These are phyloP conservation scores for Ophiodon elongatus DNA, from an alignment of 2,113 vertebrate species.

Conservation along the genomic window DNA sequence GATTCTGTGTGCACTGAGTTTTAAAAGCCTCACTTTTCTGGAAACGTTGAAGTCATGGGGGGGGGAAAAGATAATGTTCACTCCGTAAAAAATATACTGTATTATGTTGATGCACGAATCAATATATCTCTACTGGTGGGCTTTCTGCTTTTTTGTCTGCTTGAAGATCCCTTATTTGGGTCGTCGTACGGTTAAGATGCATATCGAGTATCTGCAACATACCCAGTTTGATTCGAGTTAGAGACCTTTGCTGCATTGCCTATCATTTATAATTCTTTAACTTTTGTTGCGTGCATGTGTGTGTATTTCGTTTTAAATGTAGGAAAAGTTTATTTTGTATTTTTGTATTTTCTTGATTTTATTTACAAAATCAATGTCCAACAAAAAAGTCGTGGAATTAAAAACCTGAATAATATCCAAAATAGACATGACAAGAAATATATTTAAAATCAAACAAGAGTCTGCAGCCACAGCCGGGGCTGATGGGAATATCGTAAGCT, in stretches of 20 bases:
- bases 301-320: not conserved
- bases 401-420: not conserved
- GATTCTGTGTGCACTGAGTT: slow-evolving; percentile 38
- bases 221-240: not conserved
- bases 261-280: not conserved
- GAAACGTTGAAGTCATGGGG: slow-evolving; percentile 66
- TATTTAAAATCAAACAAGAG: not conserved
- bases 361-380: not conserved
- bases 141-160: not conserved
- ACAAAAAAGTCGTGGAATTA: not conserved
- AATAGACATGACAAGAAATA: not conserved
- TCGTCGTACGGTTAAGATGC: not conserved
- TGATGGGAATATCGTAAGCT: not conserved
- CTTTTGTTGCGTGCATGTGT: not conserved
- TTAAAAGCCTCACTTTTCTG: slow-evolving; percentile 50
- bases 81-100: slow-evolving; percentile 13
- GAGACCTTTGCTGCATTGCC: not conserved
- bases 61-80: slow-evolving; percentile 12
- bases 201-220: not conserved
- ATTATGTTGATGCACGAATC: not conserved
- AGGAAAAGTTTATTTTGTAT: not conserved
- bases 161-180: not conserved
- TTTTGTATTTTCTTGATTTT: not conserved
- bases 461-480: not conserved
- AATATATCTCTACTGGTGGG: not conserved